Evolutionary conservation across 2,888 invertebrate genomes (phyloP).

Genomic region (Campoplex capitator): DNA sequence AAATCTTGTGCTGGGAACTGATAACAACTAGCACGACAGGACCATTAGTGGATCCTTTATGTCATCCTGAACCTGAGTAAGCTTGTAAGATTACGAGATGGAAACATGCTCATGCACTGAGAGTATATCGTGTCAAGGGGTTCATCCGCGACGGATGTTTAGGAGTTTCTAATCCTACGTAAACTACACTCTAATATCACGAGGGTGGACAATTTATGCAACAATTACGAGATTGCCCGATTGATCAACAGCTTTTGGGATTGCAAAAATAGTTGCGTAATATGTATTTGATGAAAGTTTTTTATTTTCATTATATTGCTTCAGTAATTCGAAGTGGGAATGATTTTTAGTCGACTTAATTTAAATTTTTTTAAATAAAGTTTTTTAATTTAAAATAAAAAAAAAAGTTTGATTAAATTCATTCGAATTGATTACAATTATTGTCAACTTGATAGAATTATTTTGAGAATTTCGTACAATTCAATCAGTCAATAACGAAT

Average conservation of each 20-base stretch:
- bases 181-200: not conserved
- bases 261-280: not conserved
- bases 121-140: not conserved
- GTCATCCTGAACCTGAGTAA: not conserved
- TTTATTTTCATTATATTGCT: not conserved
- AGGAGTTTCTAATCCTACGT: slow-evolving; percentile 7
- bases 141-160: not conserved
- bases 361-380: no score
- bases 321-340: not conserved
- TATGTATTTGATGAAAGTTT: not conserved
- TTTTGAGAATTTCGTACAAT: not conserved
- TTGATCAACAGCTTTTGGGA: not conserved
- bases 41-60: not conserved
- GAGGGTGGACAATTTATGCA: slow-evolving; percentile 3
- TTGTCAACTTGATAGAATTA: not conserved
- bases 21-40: not conserved
- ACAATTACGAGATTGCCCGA: not conserved
- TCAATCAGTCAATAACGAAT: not conserved
- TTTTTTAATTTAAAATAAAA: no score
- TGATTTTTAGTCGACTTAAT: no score
- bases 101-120: slow-evolving; percentile 7
- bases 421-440: not conserved
- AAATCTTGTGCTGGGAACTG: not conserved
- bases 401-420: not conserved
- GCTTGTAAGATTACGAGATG: not conserved